These are phyloP conservation scores for Eidolon dupreanum DNA, from an alignment of 2,797 vertebrate species.

Conservation along the genomic window DNA sequence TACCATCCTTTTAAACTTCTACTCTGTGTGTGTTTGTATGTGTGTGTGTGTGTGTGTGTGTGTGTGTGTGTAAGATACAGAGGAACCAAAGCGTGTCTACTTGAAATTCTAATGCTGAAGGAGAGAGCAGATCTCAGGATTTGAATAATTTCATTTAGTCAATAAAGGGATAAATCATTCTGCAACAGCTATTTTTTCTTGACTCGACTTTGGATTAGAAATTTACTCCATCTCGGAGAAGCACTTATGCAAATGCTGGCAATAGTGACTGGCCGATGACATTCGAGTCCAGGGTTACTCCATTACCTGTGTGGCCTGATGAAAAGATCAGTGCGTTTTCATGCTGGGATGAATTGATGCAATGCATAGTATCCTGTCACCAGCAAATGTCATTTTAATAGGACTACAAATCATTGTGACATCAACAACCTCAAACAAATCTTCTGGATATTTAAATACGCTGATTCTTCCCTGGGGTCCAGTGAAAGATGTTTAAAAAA, in stretches of 20 bases:
- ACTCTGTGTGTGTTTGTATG: neutral
- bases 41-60: neutral
- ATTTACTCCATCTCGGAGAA: slow-evolving; percentile 65
- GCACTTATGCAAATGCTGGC: slow-evolving; percentile 72
- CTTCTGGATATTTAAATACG: slow-evolving; percentile 79
- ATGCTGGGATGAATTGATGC: slow-evolving; percentile 70
- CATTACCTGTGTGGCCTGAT: slow-evolving; percentile 71
- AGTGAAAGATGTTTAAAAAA: neutral
- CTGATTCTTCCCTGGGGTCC: slow-evolving; percentile 69
- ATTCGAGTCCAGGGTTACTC: slow-evolving; percentile 27
- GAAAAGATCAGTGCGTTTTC: slow-evolving; percentile 69
- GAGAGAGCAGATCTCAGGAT: slow-evolving; percentile 61
- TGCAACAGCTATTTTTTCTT: slow-evolving; percentile 71
- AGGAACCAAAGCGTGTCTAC: neutral
- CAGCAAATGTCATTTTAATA: slow-evolving; percentile 82
- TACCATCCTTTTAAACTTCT: neutral
- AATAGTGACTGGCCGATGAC: slow-evolving; percentile 31
- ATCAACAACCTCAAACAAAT: slow-evolving; percentile 79
- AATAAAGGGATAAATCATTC: slow-evolving; percentile 73
- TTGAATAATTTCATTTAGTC: slow-evolving; percentile 77
- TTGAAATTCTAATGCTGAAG: slow-evolving; percentile 58
- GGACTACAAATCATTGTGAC: slow-evolving; percentile 78
- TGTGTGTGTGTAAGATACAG: neutral
- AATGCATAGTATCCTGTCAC: slow-evolving; percentile 64
- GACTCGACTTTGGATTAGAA: slow-evolving; percentile 65